Percentiles rank a stretch among this genome's conserved stretches.
These are phyloP conservation scores for Phacellophora camtschatica DNA, from an alignment of 30 jellyfish, hydroid and myxozoan genomes.

Conservation along the genomic window DNA sequence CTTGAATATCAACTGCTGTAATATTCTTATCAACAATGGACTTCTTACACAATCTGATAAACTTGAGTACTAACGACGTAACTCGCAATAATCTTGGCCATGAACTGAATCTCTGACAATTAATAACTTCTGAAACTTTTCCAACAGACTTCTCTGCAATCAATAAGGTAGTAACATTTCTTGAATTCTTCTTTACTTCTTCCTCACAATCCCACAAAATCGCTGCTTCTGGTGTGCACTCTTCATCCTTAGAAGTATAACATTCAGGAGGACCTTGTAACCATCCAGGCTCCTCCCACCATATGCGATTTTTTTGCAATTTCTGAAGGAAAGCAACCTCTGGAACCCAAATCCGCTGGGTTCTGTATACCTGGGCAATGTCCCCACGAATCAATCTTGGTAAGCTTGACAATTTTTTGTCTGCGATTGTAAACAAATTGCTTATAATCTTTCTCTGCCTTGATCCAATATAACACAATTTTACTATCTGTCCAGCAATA, in stretches of 20 bases:
- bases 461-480: slow-evolving; percentile 3
- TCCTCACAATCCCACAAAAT: background rate
- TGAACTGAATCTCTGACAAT: background rate
- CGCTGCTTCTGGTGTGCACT: background rate
- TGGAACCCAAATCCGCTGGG: slow-evolving; percentile 37
- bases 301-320: background rate
- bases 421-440: slow-evolving; percentile 32
- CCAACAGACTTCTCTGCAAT: background rate
- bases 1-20: background rate
- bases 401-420: background rate
- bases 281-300: slow-evolving; percentile 59
- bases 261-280: slow-evolving; percentile 27
- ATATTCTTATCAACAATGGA: background rate
- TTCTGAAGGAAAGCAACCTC: slow-evolving; percentile 27
- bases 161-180: background rate
- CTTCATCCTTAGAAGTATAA: background rate
- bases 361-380: slow-evolving; percentile 39
- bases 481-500: slow-evolving; percentile 49
- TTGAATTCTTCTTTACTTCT: background rate
- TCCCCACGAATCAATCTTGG: background rate
- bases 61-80: slow-evolving; percentile 4
- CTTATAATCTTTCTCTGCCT: slow-evolving; percentile 22
- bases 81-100: background rate
- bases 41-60: slow-evolving; percentile 8
- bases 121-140: background rate